Conservation (phyloP, 1,140 invertebrate species). For the Heliothis virescens region DNA sequence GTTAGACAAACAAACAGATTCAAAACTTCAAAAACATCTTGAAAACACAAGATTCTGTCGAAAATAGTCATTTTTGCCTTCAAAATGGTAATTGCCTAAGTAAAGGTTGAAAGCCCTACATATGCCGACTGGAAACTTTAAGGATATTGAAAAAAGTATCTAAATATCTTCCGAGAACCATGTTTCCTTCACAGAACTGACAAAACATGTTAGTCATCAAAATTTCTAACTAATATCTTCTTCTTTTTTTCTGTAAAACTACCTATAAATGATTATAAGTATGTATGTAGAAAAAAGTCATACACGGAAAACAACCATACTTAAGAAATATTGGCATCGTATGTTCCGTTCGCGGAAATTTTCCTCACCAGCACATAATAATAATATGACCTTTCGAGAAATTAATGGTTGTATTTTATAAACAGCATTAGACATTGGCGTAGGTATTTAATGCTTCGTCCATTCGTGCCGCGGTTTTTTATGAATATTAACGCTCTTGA, state of each 20-base stretch:
- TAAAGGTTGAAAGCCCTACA: too few relatives aligned
- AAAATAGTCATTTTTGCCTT: not conserved
- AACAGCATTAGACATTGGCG: slow-evolving; percentile 35
- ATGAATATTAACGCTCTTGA: slow-evolving; percentile 52
- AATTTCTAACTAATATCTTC: too few relatives aligned
- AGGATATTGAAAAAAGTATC: too few relatives aligned
- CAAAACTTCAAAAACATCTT: not conserved
- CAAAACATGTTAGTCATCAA: too few relatives aligned
- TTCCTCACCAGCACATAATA: slow-evolving; percentile 23
- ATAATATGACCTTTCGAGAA: slow-evolving; percentile 49
- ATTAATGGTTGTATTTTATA: slow-evolving; percentile 55
- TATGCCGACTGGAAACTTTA: too few relatives aligned
- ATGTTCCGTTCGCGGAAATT: slow-evolving; percentile 40
- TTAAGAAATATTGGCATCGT: not conserved
- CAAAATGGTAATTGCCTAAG: too few relatives aligned
- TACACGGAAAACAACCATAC: not conserved
- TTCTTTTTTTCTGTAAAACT: too few relatives aligned
- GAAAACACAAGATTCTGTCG: not conserved
- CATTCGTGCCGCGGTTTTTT: slow-evolving; percentile 43
- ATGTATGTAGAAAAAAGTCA: slow-evolving; percentile 16
- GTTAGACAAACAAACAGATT: not conserved
- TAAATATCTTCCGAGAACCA: too few relatives aligned
- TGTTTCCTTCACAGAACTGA: too few relatives aligned
- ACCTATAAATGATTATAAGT: too few relatives aligned
- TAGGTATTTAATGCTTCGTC: slow-evolving; percentile 23